Evolutionary conservation across 2,113 vertebrate genomes (phyloP).

Genomic region (Macrotis lagotis): DNA sequence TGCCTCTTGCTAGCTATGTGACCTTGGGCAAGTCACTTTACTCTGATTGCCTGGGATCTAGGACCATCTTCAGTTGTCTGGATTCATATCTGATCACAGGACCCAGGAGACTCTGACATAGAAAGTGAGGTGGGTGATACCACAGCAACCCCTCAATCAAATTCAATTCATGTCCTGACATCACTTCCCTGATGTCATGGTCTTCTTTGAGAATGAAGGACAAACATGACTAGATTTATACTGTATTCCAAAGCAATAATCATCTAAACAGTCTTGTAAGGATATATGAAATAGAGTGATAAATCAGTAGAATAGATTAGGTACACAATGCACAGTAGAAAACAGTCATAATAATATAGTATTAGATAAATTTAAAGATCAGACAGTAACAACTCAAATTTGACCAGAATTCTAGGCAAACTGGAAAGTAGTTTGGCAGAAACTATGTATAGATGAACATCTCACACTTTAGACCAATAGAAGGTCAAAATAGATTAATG

Average conservation of each 20-base stretch:
- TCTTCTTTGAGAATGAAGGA: no score
- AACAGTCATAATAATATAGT: background rate
- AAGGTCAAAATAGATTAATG: background rate
- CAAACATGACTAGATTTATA: background rate
- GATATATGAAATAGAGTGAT: no score
- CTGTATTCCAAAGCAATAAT: background rate
- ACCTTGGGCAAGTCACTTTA: no score
- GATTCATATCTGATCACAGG: no score
- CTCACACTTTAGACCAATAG: background rate
- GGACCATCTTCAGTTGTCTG: no score
- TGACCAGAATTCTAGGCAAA: background rate
- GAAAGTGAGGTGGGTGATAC: no score
- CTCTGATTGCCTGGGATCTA: no score
- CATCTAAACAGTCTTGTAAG: background rate
- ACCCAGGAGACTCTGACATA: no score
- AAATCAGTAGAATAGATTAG: background rate
- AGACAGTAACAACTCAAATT: background rate
- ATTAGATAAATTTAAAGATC: background rate
- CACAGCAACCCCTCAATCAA: no score
- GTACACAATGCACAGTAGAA: background rate
- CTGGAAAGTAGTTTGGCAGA: background rate
- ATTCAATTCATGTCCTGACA: no score
- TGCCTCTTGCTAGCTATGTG: no score
- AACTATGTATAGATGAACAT: background rate
- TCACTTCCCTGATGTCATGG: no score